phyloP scores from a whole-genome alignment of 2,888 invertebrate genomes.

The Diogma glabrata region DNA sequence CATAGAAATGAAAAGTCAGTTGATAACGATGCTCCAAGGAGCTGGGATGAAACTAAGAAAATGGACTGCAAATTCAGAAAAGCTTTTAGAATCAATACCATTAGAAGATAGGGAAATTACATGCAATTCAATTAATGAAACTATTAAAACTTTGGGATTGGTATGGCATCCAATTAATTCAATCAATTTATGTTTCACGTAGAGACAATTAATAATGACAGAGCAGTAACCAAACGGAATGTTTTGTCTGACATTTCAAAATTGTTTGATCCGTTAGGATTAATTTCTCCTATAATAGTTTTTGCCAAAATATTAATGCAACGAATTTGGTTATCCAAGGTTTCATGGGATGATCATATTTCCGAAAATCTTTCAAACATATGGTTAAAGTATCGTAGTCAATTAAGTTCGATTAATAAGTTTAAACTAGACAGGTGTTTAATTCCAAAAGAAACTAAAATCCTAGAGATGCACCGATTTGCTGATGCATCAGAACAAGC shows the following conservation, averaged over 20 bases:
- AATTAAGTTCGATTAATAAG: slow-evolving; percentile 1
- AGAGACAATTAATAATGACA: neutral
- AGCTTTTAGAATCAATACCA: too few relatives aligned
- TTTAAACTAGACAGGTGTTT: slow-evolving; percentile 10
- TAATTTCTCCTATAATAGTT: too few relatives aligned
- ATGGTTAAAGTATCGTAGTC: slow-evolving; percentile 15
- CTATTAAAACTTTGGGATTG: slow-evolving; percentile 18
- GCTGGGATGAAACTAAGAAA: too few relatives aligned
- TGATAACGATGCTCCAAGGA: too few relatives aligned
- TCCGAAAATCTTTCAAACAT: slow-evolving; percentile 13
- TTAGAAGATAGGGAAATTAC: too few relatives aligned
- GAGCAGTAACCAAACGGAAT: slow-evolving; percentile 18
- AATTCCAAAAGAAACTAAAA: too few relatives aligned
- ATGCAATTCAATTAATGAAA: slow-evolving; percentile 13
- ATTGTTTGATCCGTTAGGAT: too few relatives aligned
- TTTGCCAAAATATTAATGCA: too few relatives aligned
- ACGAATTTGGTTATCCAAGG: slow-evolving; percentile 19
- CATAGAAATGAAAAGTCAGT: too few relatives aligned
- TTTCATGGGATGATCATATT: slow-evolving; percentile 20
- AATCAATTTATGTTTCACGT: slow-evolving; percentile 13
- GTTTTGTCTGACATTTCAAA: slow-evolving; percentile 20
- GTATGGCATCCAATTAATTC: slow-evolving; percentile 16
- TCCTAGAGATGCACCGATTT: too few relatives aligned
- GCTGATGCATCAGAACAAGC: too few relatives aligned
- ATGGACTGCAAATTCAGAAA: too few relatives aligned